phyloP scores from a whole-genome alignment of 2,888 invertebrate genomes.

The Dryobota labecula region DNA sequence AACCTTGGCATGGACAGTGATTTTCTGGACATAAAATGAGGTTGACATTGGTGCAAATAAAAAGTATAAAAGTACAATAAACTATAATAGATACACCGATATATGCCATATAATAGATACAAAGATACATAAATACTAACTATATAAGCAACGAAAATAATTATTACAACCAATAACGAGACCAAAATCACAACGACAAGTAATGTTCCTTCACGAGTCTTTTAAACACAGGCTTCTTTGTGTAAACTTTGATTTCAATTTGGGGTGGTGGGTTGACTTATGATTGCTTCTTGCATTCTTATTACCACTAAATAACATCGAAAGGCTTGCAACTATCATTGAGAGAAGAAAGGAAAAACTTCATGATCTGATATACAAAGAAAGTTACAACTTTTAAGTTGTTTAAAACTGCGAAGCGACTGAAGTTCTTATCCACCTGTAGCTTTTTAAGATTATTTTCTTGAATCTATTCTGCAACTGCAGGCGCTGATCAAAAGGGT shows the following conservation, averaged over 20 bases:
- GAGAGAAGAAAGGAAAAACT: neutral
- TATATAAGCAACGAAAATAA: no score
- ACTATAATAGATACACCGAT: no score
- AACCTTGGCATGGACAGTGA: no score
- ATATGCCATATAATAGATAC: no score
- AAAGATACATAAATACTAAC: no score
- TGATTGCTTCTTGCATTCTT: conserved; percentile 4
- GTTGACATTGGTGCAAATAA: no score
- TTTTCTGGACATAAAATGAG: no score
- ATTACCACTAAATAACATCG: neutral
- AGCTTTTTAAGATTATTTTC: neutral
- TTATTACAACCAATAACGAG: no score
- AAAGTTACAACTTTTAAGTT: neutral
- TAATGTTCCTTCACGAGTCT: no score
- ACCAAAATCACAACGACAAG: no score
- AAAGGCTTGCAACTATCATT: neutral
- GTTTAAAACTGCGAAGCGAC: neutral
- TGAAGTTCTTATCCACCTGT: conserved; percentile 18
- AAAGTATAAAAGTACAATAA: no score
- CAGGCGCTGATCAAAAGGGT: neutral
- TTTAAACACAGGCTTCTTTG: no score
- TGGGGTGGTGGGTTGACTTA: neutral
- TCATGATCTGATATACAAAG: neutral
- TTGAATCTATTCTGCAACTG: neutral
- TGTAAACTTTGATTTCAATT: neutral